These are phyloP conservation scores for Dipus sagitta DNA, from an alignment of 2,797 vertebrate genomes.

Conservation along the genomic window DNA sequence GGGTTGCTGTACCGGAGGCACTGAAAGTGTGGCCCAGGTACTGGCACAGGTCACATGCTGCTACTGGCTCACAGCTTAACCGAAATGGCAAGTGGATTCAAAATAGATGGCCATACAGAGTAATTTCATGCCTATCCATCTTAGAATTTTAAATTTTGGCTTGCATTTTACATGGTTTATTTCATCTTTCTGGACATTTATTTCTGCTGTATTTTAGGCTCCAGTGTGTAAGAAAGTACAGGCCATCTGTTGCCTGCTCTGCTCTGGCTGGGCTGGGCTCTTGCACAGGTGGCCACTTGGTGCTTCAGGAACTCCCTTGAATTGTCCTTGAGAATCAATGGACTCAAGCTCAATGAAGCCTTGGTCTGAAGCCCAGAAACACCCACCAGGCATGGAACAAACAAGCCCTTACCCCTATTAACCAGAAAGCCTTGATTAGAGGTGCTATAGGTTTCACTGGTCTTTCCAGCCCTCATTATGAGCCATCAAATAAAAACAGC, in stretches of 20 bases:
- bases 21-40: background rate
- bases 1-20: fast-evolving
- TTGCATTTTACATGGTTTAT: background rate
- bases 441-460: conserved; percentile 16
- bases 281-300: background rate
- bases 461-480: conserved; percentile 34
- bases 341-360: conserved; percentile 26
- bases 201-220: conserved; percentile 42
- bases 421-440: conserved; percentile 38
- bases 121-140: background rate
- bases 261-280: background rate
- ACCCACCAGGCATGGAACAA: conserved; percentile 32
- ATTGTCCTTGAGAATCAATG: background rate
- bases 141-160: conserved; percentile 6
- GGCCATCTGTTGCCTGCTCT: background rate
- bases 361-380: conserved; percentile 62
- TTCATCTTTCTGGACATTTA: background rate
- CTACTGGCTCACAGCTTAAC: background rate
- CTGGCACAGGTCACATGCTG: background rate
- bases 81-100: background rate
- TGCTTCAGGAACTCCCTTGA: background rate
- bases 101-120: background rate
- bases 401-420: conserved; percentile 2
- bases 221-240: background rate
- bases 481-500: conserved; percentile 63